Base-by-base conservation (phyloP, 2,888 invertebrate species). In the Chelonus formosanus region DNA sequence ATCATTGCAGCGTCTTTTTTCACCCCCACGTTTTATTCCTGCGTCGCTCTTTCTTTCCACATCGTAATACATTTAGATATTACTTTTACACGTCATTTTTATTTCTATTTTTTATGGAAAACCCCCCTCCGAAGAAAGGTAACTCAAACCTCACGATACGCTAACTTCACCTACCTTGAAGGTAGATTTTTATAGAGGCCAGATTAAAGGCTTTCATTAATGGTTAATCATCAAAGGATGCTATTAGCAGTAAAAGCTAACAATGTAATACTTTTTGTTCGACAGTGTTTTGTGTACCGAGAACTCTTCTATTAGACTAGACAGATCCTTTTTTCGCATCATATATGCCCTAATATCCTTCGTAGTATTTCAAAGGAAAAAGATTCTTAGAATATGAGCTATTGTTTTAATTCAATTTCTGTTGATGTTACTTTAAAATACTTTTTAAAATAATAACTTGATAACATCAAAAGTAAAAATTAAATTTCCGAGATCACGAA, bases 151-250 rank as follows among this genome's bases (percentile, higher is more conserved):
- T 20, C 20, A 20, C 20, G 20, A 20, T 20, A 2, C 2, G 20
- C 20, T 20, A 20, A 20, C 20, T 20, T 20, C 20, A 20, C 20
- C 1, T 20, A 20, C 20, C 20, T 20, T 20, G 54, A 47, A 35
- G 32, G 65, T 40, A 5, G 4, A 5, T 63, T 67, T 71, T 69
- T 72, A 71, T 72, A 50, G 61, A 68, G 68, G 70, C 68, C 74
- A 75, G 71, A 77, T 75, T 75, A 77, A 76, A 77, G 76, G 73
- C 73, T 68, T 68, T 57, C 71, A 70, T 74, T 76, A 78, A 78
- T 79, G 78, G 76, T 63, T 52, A 34, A 52, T 52, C 76, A 78
- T 78, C 76, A 79, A 78, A 78, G 78, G 77, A 75, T 76, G 78
- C 78, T 79, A 79, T 79, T 79, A 80, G 73, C 74, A 74, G 71